Evolutionary conservation across 2,888 invertebrate genomes (phyloP).

Genomic region (Ceramica pisi): DNA sequence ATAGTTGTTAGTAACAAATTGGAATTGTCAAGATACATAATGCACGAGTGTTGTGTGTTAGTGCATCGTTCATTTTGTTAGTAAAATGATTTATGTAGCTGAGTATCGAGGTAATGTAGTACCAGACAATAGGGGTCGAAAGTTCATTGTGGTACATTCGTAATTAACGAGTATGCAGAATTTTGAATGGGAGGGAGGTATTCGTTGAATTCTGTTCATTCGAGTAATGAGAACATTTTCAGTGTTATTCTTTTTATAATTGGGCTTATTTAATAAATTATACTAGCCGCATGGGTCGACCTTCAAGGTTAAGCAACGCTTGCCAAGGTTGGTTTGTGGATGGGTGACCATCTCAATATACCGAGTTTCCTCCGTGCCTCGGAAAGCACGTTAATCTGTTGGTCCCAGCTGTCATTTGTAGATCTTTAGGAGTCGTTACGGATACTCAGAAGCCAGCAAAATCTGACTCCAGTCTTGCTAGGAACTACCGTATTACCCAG

Average conservation of each 20-base stretch:
- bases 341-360: too few relatives aligned
- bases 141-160: conserved; percentile 24
- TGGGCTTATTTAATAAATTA: neutral
- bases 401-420: too few relatives aligned
- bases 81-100: conserved; percentile 36
- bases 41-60: conserved; percentile 11
- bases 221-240: neutral
- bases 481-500: too few relatives aligned
- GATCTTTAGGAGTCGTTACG: too few relatives aligned
- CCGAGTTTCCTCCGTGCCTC: too few relatives aligned
- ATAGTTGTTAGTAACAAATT: conserved; percentile 40
- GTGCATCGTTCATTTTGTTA: conserved; percentile 21
- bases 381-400: too few relatives aligned
- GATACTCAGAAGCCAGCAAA: too few relatives aligned
- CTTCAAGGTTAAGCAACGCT: too few relatives aligned
- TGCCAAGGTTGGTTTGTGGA: too few relatives aligned
- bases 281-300: too few relatives aligned
- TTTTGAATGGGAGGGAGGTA: neutral
- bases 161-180: conserved; percentile 7
- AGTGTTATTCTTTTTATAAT: neutral
- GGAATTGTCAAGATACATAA: conserved; percentile 47
- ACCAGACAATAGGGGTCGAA: conserved; percentile 39
- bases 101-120: conserved; percentile 34
- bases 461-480: too few relatives aligned
- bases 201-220: conserved; percentile 7